Conservation (phyloP, 2,888 invertebrate species). For the Meganola albula region DNA sequence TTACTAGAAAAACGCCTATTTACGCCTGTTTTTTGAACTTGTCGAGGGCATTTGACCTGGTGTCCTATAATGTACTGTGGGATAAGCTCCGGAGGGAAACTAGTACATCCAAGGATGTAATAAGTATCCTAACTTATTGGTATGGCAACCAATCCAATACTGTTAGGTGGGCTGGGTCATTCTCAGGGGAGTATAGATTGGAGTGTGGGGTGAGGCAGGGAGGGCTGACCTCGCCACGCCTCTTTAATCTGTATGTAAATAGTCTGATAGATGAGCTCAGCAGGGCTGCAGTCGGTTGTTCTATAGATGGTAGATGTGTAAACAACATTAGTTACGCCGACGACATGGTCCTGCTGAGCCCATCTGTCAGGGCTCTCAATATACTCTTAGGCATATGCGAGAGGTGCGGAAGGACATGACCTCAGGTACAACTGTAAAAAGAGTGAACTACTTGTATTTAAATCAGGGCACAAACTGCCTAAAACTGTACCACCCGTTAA, state of each 20-base stretch:
- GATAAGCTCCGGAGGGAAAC: neutral
- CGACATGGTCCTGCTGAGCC: neutral
- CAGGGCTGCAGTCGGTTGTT: neutral
- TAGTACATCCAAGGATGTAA: neutral
- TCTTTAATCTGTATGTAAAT: too few relatives aligned
- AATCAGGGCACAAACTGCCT: too few relatives aligned
- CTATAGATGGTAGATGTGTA: neutral
- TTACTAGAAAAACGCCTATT: slow-evolving; percentile 6
- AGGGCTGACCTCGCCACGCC: neutral
- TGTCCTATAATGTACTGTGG: slow-evolving; percentile 8
- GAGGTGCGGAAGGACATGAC: too few relatives aligned
- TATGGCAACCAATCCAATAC: neutral
- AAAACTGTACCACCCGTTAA: too few relatives aligned
- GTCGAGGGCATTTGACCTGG: slow-evolving; percentile 12
- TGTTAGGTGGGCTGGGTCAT: too few relatives aligned
- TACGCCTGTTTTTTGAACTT: slow-evolving; percentile 12
- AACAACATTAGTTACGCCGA: slow-evolving; percentile 1
- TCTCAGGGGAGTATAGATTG: too few relatives aligned
- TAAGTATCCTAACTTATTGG: neutral
- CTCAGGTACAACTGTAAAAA: too few relatives aligned
- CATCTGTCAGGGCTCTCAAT: too few relatives aligned
- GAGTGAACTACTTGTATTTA: too few relatives aligned
- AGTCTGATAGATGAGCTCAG: neutral
- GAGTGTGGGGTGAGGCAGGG: slow-evolving; percentile 1
- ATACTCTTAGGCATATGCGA: too few relatives aligned